These are phyloP conservation scores for Listronotus bonariensis DNA, from an alignment of 1,140 invertebrate genomes.

Conservation along the genomic window DNA sequence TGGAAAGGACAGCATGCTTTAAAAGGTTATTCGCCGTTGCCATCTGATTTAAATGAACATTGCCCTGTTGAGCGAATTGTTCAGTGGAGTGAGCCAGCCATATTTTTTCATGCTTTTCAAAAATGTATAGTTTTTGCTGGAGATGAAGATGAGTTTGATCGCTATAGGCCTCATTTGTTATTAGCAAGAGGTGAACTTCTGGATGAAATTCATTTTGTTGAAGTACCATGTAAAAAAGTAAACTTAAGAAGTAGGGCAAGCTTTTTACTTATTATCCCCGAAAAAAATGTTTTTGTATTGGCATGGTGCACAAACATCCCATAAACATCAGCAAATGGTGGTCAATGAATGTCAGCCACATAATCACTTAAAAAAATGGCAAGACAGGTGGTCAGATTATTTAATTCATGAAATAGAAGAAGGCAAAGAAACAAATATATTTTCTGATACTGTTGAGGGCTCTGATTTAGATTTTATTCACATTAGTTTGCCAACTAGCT, in stretches of 20 bases:
- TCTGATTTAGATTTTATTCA: slow-evolving; percentile 22
- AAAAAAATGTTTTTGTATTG: slow-evolving; percentile 31
- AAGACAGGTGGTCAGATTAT: slow-evolving; percentile 26
- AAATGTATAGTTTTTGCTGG: slow-evolving; percentile 31
- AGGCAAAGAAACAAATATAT: slow-evolving; percentile 24
- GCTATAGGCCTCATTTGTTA: slow-evolving; percentile 28
- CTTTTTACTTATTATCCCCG: slow-evolving; percentile 33
- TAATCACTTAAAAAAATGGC: slow-evolving; percentile 3
- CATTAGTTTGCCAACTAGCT: slow-evolving; percentile 11
- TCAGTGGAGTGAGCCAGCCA: slow-evolving; percentile 42
- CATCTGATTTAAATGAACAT: slow-evolving; percentile 36
- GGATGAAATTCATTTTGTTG: slow-evolving; percentile 42
- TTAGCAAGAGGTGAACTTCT: slow-evolving; percentile 39
- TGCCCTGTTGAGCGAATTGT: slow-evolving; percentile 38
- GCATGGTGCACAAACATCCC: slow-evolving; percentile 21
- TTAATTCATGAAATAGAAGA: slow-evolving; percentile 20
- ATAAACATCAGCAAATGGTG: slow-evolving; percentile 18
- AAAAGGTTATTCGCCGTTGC: slow-evolving; percentile 40
- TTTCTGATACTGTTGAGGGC: slow-evolving; percentile 17
- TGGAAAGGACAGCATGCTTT: slow-evolving; percentile 38
- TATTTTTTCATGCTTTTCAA: slow-evolving; percentile 41
- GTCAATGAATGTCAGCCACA: slow-evolving; percentile 7
- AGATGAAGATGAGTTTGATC: slow-evolving; percentile 28
- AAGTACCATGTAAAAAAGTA: slow-evolving; percentile 32
- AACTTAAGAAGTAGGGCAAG: slow-evolving; percentile 38